phyloP scores from a whole-genome alignment of 2,113 vertebrate species.

The Regulus satrapa region DNA sequence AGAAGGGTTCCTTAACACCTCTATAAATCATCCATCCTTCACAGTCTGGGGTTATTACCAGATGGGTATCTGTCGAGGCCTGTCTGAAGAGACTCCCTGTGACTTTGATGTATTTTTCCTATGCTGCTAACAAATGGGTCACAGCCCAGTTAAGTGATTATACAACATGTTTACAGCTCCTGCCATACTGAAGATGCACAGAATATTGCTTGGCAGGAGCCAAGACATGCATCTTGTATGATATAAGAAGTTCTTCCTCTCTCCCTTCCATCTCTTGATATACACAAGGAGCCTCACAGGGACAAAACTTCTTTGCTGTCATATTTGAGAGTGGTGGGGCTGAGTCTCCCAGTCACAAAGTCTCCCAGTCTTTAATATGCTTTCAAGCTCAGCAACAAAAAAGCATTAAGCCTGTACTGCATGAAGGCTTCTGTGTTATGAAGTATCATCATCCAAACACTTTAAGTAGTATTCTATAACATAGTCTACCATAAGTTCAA shows the following conservation, averaged over 20 bases:
- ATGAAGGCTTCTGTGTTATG: constrained; percentile 42
- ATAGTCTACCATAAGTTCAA: constrained; percentile 47
- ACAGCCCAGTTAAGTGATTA: constrained; percentile 39
- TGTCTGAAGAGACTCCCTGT: constrained; percentile 20
- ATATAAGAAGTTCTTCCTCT: not conserved
- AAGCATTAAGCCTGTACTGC: constrained; percentile 24
- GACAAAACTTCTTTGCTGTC: not conserved
- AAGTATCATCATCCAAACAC: constrained; percentile 58
- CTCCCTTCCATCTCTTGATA: not conserved
- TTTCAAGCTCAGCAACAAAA: constrained; percentile 23
- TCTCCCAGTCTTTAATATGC: not conserved
- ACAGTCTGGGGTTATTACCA: constrained; percentile 3
- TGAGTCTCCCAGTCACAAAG: not conserved
- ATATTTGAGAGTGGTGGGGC: not conserved
- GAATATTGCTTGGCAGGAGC: constrained; percentile 55
- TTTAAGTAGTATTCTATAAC: constrained; percentile 54
- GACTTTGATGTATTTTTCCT: constrained; percentile 52
- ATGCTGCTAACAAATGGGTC: constrained; percentile 52
- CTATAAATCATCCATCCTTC: constrained; percentile 26
- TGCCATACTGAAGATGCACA: not conserved
- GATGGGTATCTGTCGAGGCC: constrained; percentile 26
- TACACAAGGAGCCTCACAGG: not conserved
- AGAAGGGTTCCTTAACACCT: not conserved
- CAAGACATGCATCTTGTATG: constrained; percentile 6
- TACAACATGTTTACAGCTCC: constrained; percentile 39